Base-by-base conservation (phyloP, 2,888 invertebrate genomes). In the Idaea dimidiata region DNA sequence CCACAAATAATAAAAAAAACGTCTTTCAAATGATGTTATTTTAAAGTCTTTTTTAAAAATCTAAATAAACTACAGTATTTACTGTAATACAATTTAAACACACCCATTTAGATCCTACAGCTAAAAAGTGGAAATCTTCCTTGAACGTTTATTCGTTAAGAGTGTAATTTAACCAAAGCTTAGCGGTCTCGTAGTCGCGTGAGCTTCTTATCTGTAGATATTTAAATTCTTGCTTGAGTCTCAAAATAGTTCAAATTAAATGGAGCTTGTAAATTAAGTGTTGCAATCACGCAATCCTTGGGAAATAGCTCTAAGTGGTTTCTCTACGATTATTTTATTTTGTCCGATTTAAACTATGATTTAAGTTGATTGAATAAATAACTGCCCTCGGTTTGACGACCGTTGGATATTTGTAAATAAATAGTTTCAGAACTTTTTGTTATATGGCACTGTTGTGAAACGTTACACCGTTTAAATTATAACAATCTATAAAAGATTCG, bases 231-330 rank as follows among this genome's bases (percentile, higher is more conserved):
- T 73, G 76, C 74, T 79, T 78, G 80, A 85, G 82, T 83, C 86
- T 86, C 86, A 86, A 87, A 88, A 88, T 87, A 88, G 87, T 87
- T 88, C 79, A 85, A 87, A 87, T 88, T 87, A 87, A 88, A 87
- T 82, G 86, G 86, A 84, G 86, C 86, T 87, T 87, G 86, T 90
- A 88, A 90, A 90, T 91, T 91, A 91, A 91, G 91, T 91, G 91
- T 90, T 88, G 90, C 88, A 83, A 88, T 90, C 91, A 92, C 91
- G 91, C 91, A 87, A 91, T 88, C 86, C 83, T 72, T 75, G 81
- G 85, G 86, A 87, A 89, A 90, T 88, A 88, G 84, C 88, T 86
- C 81, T 87, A 88, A 90, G 87, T 88, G 88, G 88, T 90, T 87
- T 81, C 78, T 79, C 77, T 79, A 79, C 82, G 79, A 83, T 83